These are phyloP conservation scores for Phania funesta DNA, from an alignment of 2,888 invertebrate species.

Conservation along the genomic window DNA sequence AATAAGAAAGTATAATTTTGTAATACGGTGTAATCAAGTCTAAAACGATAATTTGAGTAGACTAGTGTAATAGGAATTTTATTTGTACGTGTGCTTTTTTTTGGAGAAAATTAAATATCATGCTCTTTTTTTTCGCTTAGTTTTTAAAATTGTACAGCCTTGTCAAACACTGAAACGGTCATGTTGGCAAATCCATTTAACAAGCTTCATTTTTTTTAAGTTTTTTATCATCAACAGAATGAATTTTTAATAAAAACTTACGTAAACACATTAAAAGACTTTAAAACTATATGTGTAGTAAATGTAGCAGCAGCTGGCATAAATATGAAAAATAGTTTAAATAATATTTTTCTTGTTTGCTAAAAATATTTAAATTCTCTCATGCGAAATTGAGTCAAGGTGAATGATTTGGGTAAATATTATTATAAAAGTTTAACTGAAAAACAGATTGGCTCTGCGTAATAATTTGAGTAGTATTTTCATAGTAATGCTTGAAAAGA, in stretches of 20 bases:
- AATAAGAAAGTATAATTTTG: too few species aligned
- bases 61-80: too few species aligned
- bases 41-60: too few species aligned
- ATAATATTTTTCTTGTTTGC: not conserved
- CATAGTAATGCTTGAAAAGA: too few species aligned
- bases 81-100: not conserved
- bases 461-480: too few species aligned
- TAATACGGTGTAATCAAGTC: too few species aligned
- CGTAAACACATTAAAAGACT: constrained; percentile 24
- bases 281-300: too few species aligned
- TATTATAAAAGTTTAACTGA: too few species aligned
- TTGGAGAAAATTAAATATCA: not conserved
- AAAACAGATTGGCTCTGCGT: too few species aligned
- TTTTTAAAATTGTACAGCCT: constrained; percentile 19
- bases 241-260: constrained; percentile 27
- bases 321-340: not conserved
- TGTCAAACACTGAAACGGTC: constrained; percentile 9
- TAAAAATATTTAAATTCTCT: not conserved
- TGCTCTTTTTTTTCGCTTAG: not conserved
- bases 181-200: constrained; percentile 46
- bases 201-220: constrained; percentile 11
- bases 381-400: too few species aligned
- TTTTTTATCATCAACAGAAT: not conserved
- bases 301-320: not conserved
- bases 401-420: too few species aligned